A percentile compares a stretch with the other conserved stretches of the same genome.
Evolutionary conservation across 2,113 vertebrate species (phyloP).

Genomic region (Brachypteracias leptosomus): DNA sequence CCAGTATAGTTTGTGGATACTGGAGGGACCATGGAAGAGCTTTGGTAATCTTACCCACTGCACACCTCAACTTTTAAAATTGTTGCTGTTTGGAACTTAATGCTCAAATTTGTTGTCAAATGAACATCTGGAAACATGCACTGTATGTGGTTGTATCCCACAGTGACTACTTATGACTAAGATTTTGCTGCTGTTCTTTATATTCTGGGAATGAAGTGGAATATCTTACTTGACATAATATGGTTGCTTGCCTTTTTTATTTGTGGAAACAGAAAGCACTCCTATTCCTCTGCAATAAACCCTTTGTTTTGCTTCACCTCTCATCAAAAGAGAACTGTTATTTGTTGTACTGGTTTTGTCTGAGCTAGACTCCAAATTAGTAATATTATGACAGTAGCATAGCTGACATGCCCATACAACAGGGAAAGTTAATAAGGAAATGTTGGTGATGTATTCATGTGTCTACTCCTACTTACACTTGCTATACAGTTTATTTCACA

Average conservation of each 20-base stretch:
- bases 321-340: not conserved
- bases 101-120: not conserved
- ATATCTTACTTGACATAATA: not conserved
- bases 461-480: not conserved
- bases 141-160: not conserved
- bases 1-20: not conserved
- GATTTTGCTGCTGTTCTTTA: not conserved
- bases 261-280: not conserved
- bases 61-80: not conserved
- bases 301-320: not conserved
- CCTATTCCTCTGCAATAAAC: fast-evolving
- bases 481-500: not conserved
- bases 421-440: not conserved
- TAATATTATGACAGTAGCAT: not conserved
- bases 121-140: not conserved
- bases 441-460: not conserved
- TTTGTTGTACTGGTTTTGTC: not conserved
- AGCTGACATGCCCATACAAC: not conserved
- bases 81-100: not conserved
- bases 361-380: not conserved
- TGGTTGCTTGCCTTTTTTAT: not conserved
- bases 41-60: not conserved
- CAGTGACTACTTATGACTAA: not conserved
- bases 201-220: not conserved
- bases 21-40: not conserved